Conservation (phyloP, 1,140 invertebrate genomes). For the Phymastichus coffea region DNA sequence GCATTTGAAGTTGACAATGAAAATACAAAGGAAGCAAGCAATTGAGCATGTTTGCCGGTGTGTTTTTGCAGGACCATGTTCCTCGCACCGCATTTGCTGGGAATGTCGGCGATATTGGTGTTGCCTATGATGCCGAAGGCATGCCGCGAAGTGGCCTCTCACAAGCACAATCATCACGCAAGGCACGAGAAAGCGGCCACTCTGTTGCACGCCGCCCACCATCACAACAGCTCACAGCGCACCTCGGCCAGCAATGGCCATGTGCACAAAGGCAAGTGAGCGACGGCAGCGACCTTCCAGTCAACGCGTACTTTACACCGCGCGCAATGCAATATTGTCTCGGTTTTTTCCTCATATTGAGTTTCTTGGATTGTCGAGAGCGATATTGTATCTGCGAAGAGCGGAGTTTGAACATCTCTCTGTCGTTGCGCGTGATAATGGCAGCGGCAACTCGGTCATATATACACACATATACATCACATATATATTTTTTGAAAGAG, state of each 20-base stretch:
- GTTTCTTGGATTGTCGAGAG: too few species aligned
- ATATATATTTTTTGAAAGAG: too few species aligned
- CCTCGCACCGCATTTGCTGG: conserved; percentile 63
- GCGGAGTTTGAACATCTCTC: too few species aligned
- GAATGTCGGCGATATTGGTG: conserved; percentile 57
- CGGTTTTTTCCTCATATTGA: too few species aligned
- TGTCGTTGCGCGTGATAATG: too few species aligned
- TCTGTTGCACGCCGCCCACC: neutral
- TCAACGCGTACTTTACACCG: neutral
- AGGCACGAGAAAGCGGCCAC: neutral
- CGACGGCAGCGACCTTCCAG: neutral
- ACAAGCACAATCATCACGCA: neutral
- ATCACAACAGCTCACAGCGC: neutral
- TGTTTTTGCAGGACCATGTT: conserved; percentile 55
- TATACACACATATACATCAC: too few species aligned
- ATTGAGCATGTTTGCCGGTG: neutral
- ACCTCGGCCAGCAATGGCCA: conserved; percentile 20
- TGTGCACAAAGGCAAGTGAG: conserved; percentile 31
- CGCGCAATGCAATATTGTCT: too few species aligned
- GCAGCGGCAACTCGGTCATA: too few species aligned
- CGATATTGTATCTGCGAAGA: too few species aligned
- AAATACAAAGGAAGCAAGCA: neutral
- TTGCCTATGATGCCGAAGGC: conserved; percentile 49
- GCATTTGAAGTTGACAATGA: too few species aligned
- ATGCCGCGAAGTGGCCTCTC: neutral